These are phyloP conservation scores for Phainopepla nitens DNA, from an alignment of 2,113 vertebrate genomes.

Conservation along the genomic window DNA sequence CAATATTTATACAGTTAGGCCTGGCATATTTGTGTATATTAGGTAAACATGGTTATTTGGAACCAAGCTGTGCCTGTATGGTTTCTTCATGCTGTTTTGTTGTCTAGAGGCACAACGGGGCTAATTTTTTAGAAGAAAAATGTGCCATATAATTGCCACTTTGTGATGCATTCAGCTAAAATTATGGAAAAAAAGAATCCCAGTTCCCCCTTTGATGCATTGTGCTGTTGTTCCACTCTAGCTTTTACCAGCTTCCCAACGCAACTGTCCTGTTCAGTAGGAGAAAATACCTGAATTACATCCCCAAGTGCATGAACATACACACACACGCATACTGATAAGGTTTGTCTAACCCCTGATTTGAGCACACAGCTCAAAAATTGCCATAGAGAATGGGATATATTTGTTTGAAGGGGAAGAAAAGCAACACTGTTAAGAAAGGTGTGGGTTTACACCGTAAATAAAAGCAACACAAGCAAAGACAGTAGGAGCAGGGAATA, in stretches of 20 bases:
- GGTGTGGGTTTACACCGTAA: not conserved
- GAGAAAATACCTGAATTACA: slow-evolving; percentile 61
- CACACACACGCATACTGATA: not conserved
- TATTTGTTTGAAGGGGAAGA: slow-evolving; percentile 34
- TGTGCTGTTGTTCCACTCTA: slow-evolving; percentile 25
- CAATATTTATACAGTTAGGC: slow-evolving; percentile 52
- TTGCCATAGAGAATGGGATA: slow-evolving; percentile 27
- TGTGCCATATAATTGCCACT: slow-evolving; percentile 65
- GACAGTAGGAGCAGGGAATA: not conserved
- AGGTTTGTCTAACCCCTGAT: slow-evolving; percentile 53
- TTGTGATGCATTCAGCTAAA: slow-evolving; percentile 57
- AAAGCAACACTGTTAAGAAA: slow-evolving; percentile 21
- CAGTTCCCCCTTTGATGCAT: not conserved
- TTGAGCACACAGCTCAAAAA: slow-evolving; percentile 45
- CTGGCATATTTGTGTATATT: slow-evolving; percentile 65
- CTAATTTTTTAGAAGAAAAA: slow-evolving; percentile 63
- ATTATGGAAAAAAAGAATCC: slow-evolving; percentile 42
- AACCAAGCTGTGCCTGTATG: slow-evolving; percentile 59
- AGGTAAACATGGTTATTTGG: slow-evolving; percentile 66
- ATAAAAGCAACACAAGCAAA: slow-evolving; percentile 38
- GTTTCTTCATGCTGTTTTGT: slow-evolving; percentile 63
- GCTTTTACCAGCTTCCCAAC: not conserved
- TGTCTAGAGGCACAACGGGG: slow-evolving; percentile 60
- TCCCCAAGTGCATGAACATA: not conserved
- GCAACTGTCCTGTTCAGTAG: not conserved